Base-by-base conservation (phyloP, 2,888 invertebrate genomes). In the Dryobota labecula region DNA sequence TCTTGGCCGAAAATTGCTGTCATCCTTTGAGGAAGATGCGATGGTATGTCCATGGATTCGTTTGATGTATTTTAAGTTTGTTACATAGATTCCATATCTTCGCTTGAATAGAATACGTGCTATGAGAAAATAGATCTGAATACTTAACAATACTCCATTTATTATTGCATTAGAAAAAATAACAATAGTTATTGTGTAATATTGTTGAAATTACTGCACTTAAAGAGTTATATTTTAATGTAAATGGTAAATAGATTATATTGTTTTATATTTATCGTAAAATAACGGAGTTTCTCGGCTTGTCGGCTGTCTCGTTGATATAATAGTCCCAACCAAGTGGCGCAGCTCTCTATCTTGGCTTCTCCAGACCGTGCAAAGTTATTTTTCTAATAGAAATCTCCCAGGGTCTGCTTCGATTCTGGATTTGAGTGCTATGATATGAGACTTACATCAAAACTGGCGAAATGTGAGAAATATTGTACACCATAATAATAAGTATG, bases 21-120 rank as follows among this genome's bases (percentile, higher is more conserved):
- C 88, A 82, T 88, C 88, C 88, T 86, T 79, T 81, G 62, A 64
- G 49, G 47, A 47, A 62, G n/a, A 69, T 68, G 56, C 38, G 15
- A 33, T 36, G 30, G 49, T 80, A 38, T 45, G 67, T 8, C 27
- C 51, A 49, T 66, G 58, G 66, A 13, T 66, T 63, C 27, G 30
- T 57, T 66, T 62, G 20, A 15, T n/a, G 33, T 36, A 41, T 49
- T 27, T 15, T 38, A 15, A 33, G 30, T 27, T n/a, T 57, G 20
- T 45, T 38, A 15, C 20, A 38, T 54, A 38, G 30, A 60, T 20
- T 24, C 2, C 24, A 9, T 18, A 27, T 41, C 11, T 58, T 27
- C 3, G 6, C 24, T 58, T 51, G 49, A 27, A 51, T 15, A 51
- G 15, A 27, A 27, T 24, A 27, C 15, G 24, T 49, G 24, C 1